phyloP scores from a whole-genome alignment of 2,113 vertebrate species.

The Myodes glareolus region DNA sequence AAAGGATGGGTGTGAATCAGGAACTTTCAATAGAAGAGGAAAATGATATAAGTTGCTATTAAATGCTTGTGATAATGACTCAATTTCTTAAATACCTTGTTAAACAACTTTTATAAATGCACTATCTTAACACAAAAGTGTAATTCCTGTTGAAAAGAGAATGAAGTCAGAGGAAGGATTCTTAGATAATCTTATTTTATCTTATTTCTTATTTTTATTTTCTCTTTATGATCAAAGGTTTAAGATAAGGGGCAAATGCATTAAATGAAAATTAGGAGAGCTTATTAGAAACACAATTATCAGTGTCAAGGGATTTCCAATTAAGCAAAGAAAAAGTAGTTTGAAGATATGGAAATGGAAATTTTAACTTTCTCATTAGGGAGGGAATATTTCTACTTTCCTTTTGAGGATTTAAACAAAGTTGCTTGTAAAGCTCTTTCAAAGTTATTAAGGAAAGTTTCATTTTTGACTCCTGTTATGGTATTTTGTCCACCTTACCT shows the following conservation, averaged over 20 bases:
- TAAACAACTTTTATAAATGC: neutral
- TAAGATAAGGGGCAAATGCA: constrained; percentile 12
- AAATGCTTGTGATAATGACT: constrained; percentile 30
- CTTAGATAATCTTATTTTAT: constrained; percentile 12
- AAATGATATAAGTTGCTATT: constrained; percentile 21
- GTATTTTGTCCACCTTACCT: neutral
- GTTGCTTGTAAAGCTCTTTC: neutral
- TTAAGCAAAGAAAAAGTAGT: constrained; percentile 36
- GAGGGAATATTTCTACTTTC: constrained; percentile 51
- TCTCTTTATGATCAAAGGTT: constrained; percentile 45
- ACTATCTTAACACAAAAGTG: neutral
- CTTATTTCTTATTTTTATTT: constrained; percentile 27
- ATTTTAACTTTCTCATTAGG: constrained; percentile 55
- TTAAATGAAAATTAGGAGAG: constrained; percentile 59
- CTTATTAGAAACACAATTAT: constrained; percentile 48
- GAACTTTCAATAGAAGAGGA: neutral
- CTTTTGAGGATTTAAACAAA: constrained; percentile 43
- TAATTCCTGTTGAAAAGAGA: neutral
- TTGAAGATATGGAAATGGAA: constrained; percentile 40
- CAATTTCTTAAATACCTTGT: constrained; percentile 30
- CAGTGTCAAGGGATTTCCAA: constrained; percentile 13
- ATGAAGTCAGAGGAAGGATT: neutral
- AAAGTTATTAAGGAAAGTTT: constrained; percentile 4
- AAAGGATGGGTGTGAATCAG: neutral
- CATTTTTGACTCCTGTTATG: neutral